Evolutionary conservation across 2,113 vertebrate species (phyloP).

Genomic region (Carassius gibelio): DNA sequence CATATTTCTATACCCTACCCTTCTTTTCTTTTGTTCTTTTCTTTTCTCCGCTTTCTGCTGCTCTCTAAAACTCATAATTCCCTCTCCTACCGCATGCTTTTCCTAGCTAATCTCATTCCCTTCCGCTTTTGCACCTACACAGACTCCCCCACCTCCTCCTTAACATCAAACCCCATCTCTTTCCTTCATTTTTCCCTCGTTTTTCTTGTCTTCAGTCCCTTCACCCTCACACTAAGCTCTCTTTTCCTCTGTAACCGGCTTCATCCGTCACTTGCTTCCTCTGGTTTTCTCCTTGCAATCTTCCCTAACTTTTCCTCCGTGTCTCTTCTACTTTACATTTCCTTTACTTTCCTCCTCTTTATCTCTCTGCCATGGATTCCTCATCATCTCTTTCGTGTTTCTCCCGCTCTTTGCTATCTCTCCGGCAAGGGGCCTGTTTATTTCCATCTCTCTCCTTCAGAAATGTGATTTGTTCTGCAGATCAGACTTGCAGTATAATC

Average conservation of each 20-base stretch:
- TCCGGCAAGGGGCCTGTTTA: conserved; percentile 43
- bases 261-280: neutral
- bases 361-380: conserved; percentile 1
- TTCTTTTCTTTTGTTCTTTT: conserved; percentile 38
- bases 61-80: conserved; percentile 46
- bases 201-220: neutral
- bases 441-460: conserved; percentile 50
- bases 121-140: conserved; percentile 48
- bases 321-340: conserved; percentile 7
- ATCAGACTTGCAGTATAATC: conserved; percentile 60
- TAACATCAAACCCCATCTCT: neutral
- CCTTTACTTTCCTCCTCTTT: conserved; percentile 23
- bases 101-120: conserved; percentile 51
- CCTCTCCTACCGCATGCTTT: conserved; percentile 47
- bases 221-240: neutral
- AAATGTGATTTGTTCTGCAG: conserved; percentile 65
- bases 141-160: conserved; percentile 28
- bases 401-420: conserved; percentile 24
- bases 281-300: neutral
- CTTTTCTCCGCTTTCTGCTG: conserved; percentile 8
- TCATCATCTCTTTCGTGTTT: conserved; percentile 23
- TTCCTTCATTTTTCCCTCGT: neutral
- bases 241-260: neutral
- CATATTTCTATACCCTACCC: conserved; percentile 38
- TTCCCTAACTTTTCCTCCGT: neutral